phyloP scores from a whole-genome alignment of 2,888 invertebrate genomes.

The Eupithecia subumbrata region DNA sequence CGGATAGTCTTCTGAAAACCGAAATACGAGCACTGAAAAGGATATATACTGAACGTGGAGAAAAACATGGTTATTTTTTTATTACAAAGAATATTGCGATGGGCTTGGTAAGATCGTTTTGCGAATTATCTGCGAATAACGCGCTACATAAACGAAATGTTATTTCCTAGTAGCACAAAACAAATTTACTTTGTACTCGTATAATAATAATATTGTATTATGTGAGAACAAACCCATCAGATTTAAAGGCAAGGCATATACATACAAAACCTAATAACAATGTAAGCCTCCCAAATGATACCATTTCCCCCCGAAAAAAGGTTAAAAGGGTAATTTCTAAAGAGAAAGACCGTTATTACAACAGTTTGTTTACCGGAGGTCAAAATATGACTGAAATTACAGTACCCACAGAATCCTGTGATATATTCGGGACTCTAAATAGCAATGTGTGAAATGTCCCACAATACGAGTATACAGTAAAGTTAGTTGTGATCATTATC shows the following conservation, averaged over 20 bases:
- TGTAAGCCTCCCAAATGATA: constrained; percentile 61
- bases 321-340: constrained; percentile 61
- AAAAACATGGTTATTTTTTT: background rate
- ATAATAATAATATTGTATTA: constrained; percentile 25
- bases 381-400: constrained; percentile 57
- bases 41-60: background rate
- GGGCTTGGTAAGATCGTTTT: background rate
- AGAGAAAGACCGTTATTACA: constrained; percentile 60
- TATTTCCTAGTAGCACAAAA: background rate
- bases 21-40: background rate
- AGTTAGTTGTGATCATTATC: too few relatives aligned
- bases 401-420: constrained; percentile 39
- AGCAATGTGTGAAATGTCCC: background rate
- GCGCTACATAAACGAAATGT: constrained; percentile 3
- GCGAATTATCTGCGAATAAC: constrained; percentile 1
- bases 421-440: constrained; percentile 1
- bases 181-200: constrained; percentile 22
- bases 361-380: constrained; percentile 56
- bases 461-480: background rate
- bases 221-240: constrained; percentile 38
- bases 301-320: constrained; percentile 62
- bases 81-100: background rate
- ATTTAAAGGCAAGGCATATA: constrained; percentile 51
- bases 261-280: constrained; percentile 61
- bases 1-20: background rate